Evolutionary conservation across 1,140 invertebrate species (phyloP).

Genomic region (Sarcophaga bullata): DNA sequence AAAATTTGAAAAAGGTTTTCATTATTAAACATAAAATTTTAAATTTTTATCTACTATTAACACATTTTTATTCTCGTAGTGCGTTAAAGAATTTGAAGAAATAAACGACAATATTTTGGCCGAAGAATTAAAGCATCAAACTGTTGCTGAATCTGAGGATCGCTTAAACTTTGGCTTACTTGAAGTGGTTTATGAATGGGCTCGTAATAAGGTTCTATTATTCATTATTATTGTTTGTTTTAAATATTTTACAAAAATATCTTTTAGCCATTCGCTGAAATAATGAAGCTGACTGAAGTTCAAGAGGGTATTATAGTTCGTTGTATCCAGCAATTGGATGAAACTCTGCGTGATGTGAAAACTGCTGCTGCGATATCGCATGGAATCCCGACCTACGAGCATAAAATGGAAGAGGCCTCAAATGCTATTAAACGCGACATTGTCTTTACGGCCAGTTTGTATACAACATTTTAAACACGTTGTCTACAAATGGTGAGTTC

Average conservation of each 20-base stretch:
- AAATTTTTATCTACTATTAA: background rate
- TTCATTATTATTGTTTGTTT: background rate
- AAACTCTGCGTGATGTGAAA: constrained; percentile 90
- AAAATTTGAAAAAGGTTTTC: constrained; percentile 68
- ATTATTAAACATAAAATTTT: background rate
- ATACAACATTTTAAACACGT: constrained; percentile 71
- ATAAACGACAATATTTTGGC: constrained; percentile 59
- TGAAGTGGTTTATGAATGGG: constrained; percentile 97
- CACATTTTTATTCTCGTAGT: constrained; percentile 41
- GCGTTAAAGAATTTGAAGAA: constrained; percentile 57
- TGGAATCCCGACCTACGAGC: constrained; percentile 89
- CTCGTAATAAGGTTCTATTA: constrained; percentile 76
- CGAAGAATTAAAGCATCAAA: constrained; percentile 55
- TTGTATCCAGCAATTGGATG: constrained; percentile 96
- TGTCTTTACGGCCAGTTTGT: constrained; percentile 97
- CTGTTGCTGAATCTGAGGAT: constrained; percentile 55
- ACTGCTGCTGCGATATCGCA: constrained; percentile 90
- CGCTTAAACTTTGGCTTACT: constrained; percentile 91
- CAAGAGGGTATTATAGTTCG: constrained; percentile 99
- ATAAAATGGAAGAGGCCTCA: constrained; percentile 96
- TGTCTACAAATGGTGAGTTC: constrained; percentile 20
- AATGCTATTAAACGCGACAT: constrained; percentile 95
- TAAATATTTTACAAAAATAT: constrained; percentile 9
- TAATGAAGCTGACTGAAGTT: constrained; percentile 91
- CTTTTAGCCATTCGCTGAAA: constrained; percentile 86